phyloP scores from a whole-genome alignment of 2,888 invertebrate genomes.

The Fragum whitleyi region DNA sequence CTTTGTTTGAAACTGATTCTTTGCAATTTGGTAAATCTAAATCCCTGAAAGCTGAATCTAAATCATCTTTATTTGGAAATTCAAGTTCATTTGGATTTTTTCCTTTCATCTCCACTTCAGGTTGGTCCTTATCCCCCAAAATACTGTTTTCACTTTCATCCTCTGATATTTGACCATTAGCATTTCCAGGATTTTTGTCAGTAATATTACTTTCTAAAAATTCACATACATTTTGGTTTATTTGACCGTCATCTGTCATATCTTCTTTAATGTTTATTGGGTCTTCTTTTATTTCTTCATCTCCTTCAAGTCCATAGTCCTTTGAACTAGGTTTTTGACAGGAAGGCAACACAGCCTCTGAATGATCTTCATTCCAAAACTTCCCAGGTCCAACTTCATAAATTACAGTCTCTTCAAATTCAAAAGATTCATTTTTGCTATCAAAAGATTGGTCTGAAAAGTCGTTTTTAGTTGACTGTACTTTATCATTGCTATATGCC shows the following conservation, averaged over 20 bases:
- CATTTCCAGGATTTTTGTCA: neutral
- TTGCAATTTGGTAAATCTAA: neutral
- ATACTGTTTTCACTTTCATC: neutral
- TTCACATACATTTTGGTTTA: too few relatives aligned
- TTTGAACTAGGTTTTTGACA: neutral
- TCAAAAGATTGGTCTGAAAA: neutral
- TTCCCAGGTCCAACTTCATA: constrained; percentile 11
- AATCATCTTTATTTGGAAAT: neutral
- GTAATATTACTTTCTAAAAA: neutral
- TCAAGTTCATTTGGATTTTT: neutral
- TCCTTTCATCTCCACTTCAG: neutral
- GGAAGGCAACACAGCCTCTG: constrained; percentile 13
- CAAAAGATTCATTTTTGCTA: neutral
- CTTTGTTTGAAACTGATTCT: neutral
- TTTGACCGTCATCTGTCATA: too few relatives aligned
- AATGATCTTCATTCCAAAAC: neutral
- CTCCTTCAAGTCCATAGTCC: neutral
- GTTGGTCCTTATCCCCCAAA: neutral
- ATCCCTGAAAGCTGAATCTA: neutral
- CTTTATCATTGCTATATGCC: neutral
- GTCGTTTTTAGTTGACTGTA: neutral
- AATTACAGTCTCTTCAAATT: neutral
- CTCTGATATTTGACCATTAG: neutral
- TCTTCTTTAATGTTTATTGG: neutral
- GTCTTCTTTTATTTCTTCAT: neutral